Evolutionary conservation across 2,888 invertebrate genomes (phyloP), one percentile per base, ranked within the genome.

Genomic region (Luperina nickerlii): DNA sequence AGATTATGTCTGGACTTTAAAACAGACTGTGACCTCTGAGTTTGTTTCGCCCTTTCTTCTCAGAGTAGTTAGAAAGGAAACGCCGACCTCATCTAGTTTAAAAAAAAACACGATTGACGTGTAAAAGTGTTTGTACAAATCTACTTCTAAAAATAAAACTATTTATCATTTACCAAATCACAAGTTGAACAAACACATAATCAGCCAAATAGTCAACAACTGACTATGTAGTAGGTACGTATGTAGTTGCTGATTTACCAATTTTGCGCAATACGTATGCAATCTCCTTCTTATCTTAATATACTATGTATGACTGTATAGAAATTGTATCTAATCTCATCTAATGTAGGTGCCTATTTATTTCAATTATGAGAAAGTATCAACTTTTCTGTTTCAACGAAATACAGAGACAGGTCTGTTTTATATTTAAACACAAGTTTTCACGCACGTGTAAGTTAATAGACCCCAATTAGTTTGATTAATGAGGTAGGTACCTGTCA

Each of bases 371-470:
- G 24, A 65, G 62, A 68, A 82, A 80, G 74, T 80, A 48, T 11
- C 27, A 68, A 63, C n/a, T 63, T 80, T 80, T 81, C 83, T 70
- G 65, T 27, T 60, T 42, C n/a, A 13, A 42, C 38, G 4, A 24
- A 18, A 57, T 57, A 54, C 15, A 13, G 15, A 62, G 18, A 62
- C 24, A 13, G 4, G 24, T 38, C 5, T 20, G 63, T n/a, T 60
- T 51, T 42, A 60, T 27, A 42, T 45, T 13, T 27, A 32, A 27
- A 54, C 2, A 60, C 48, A 65, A 38, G 48, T 69, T 51, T 76
- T 63, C 48, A 65, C 24, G 51, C 57, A 68, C 63, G 69, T 65
- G 57, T 69, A 9, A 20, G 27, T 63, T 42, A 32, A 24, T 32
- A 65, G n/a, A 69, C 27, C 32, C 27, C 32, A 60, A 76, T 65